Evolutionary conservation across 2,888 invertebrate species (phyloP).

Genomic region (Ophraella communa): DNA sequence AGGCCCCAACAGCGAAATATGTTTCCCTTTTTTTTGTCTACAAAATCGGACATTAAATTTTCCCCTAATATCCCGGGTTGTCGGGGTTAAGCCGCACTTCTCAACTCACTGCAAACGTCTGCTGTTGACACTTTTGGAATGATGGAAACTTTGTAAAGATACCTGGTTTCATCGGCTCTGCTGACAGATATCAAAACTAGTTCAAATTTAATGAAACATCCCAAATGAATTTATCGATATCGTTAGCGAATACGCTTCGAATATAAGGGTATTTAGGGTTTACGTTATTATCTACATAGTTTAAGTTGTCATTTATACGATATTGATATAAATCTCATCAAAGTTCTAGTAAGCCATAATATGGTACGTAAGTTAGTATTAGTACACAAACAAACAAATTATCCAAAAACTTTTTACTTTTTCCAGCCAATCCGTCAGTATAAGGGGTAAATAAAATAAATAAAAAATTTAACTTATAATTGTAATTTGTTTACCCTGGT

Average conservation of each 20-base stretch:
- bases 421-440: too few relatives aligned
- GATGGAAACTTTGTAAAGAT: slow-evolving; percentile 20
- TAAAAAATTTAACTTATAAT: too few relatives aligned
- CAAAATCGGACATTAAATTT: slow-evolving; percentile 14
- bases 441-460: too few relatives aligned
- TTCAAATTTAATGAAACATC: slow-evolving; percentile 12
- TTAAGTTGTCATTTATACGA: too few relatives aligned
- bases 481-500: too few relatives aligned
- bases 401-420: too few relatives aligned
- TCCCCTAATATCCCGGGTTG: slow-evolving; percentile 15
- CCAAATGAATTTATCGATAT: slow-evolving; percentile 4
- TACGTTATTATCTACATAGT: not conserved
- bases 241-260: not conserved
- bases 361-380: too few relatives aligned
- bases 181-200: slow-evolving; percentile 20
- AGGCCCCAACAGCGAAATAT: not conserved
- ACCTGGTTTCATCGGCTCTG: slow-evolving; percentile 15
- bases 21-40: not conserved
- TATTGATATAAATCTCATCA: too few relatives aligned
- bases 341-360: too few relatives aligned
- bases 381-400: too few relatives aligned
- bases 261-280: not conserved
- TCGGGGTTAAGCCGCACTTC: slow-evolving; percentile 18
- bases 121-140: slow-evolving; percentile 17
- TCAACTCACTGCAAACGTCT: slow-evolving; percentile 18